Evolutionary conservation across 2,888 invertebrate genomes (phyloP).

Genomic region (Abrostola triplasia): DNA sequence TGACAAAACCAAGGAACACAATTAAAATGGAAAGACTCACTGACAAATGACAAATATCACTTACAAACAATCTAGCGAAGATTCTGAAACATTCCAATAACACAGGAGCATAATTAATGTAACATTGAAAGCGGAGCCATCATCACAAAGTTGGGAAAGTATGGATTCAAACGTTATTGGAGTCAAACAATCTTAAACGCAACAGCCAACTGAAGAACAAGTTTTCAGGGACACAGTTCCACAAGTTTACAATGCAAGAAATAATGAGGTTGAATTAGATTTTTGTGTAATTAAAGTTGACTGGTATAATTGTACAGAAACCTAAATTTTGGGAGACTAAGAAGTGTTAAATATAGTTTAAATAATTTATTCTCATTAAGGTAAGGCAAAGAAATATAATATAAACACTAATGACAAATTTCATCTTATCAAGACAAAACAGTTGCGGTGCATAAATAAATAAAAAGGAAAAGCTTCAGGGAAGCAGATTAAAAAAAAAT

Average conservation of each 20-base stretch:
- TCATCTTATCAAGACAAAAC: no score
- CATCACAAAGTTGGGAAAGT: conserved; percentile 40
- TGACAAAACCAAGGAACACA: neutral
- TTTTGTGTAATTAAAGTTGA: conserved; percentile 4
- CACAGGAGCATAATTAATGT: conserved; percentile 39
- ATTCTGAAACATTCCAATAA: conserved; percentile 32
- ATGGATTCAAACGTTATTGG: conserved; percentile 54
- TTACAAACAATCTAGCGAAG: conserved; percentile 35
- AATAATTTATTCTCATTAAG: no score
- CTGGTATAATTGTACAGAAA: no score
- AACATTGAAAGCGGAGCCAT: conserved; percentile 38
- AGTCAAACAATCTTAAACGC: conserved; percentile 48
- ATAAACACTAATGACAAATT: no score
- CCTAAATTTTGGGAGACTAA: no score
- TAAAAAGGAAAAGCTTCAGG: no score
- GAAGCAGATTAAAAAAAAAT: no score
- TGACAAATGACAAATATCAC: conserved; percentile 40
- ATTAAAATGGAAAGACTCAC: conserved; percentile 22
- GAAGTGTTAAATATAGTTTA: no score
- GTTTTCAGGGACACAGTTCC: conserved; percentile 16
- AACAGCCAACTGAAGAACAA: conserved; percentile 17
- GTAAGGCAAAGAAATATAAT: no score
- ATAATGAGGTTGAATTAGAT: conserved; percentile 5
- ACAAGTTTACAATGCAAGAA: conserved; percentile 29
- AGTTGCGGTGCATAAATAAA: no score